Conservation (phyloP, 2,888 invertebrate species). For the Nemurella pictetii region DNA sequence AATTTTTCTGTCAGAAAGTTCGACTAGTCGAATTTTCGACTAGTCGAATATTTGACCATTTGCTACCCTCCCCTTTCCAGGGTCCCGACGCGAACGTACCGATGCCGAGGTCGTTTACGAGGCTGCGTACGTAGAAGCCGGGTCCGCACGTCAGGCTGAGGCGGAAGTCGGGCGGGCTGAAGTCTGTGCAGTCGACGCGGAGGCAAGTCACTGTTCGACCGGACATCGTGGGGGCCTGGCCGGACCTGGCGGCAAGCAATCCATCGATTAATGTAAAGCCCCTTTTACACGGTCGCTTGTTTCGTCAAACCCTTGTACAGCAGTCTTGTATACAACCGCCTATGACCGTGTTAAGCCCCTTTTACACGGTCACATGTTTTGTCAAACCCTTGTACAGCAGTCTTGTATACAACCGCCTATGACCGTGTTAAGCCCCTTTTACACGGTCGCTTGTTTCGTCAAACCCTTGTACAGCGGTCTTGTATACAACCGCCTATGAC, state of each 20-base stretch:
- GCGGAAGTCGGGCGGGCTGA: slow-evolving; percentile 43
- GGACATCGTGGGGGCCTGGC: slow-evolving; percentile 41
- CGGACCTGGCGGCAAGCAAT: slow-evolving; percentile 42
- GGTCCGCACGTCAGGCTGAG: slow-evolving; percentile 43
- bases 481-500: too few species aligned
- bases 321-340: neutral
- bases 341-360: too few species aligned
- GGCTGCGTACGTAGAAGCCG: slow-evolving; percentile 45
- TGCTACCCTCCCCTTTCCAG: neutral
- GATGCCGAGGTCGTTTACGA: slow-evolving; percentile 45
- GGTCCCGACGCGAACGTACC: slow-evolving; percentile 39
- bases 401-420: neutral
- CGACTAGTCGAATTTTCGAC: neutral
- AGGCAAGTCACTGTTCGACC: slow-evolving; percentile 44
- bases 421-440: too few species aligned
- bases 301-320: too few species aligned
- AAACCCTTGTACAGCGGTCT: too few species aligned
- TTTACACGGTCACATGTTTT: too few species aligned
- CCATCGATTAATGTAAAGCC: neutral
- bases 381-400: neutral
- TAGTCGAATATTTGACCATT: neutral
- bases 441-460: too few species aligned
- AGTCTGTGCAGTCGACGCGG: slow-evolving; percentile 36
- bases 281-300: too few species aligned
- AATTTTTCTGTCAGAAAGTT: too few species aligned